A percentile compares a stretch with the other conserved stretches of the same genome.
These are phyloP conservation scores for Sesia apiformis DNA, from an alignment of 2,888 invertebrate genomes.

Conservation along the genomic window DNA sequence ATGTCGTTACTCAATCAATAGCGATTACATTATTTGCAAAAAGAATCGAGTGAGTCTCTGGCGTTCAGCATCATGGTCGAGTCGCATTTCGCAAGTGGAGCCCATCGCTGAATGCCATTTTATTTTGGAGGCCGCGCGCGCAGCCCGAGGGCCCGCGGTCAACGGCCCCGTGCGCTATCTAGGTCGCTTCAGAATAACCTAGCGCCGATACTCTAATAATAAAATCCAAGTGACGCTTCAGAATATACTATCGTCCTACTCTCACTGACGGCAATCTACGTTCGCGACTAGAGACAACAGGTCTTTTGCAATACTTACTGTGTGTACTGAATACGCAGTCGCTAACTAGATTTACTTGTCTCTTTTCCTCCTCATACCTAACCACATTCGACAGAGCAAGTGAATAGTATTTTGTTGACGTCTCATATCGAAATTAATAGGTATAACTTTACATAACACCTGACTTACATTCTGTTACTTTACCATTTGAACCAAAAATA, in stretches of 20 bases:
- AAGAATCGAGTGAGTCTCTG: conserved; percentile 35
- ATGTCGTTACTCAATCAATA: conserved; percentile 29
- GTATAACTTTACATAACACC: conserved; percentile 33
- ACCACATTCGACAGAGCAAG: conserved; percentile 24
- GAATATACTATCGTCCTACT: conserved; percentile 53
- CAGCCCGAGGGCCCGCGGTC: conserved; percentile 69
- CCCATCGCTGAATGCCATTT: conserved; percentile 73
- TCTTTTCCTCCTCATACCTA: conserved; percentile 42
- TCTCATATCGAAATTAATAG: conserved; percentile 8
- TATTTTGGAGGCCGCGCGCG: conserved; percentile 71
- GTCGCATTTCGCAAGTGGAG: conserved; percentile 67
- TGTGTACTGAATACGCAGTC: conserved; percentile 33
- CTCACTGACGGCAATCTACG: conserved; percentile 39
- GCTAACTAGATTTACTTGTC: conserved; percentile 42
- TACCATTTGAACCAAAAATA: conserved; percentile 13
- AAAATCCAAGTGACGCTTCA: conserved; percentile 56
- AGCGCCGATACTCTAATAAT: conserved; percentile 72
- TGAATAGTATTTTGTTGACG: conserved; percentile 25
- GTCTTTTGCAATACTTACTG: conserved; percentile 47
- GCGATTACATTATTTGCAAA: conserved; percentile 34
- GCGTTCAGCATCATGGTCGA: conserved; percentile 52
- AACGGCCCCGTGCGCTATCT: conserved; percentile 70
- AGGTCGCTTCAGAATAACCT: conserved; percentile 74
- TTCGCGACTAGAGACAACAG: conserved; percentile 41
- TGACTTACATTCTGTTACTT: conserved; percentile 18